These are phyloP conservation scores for Zygothrica quintamaculata DNA, from an alignment of 2,888 invertebrate species.

Conservation along the genomic window DNA sequence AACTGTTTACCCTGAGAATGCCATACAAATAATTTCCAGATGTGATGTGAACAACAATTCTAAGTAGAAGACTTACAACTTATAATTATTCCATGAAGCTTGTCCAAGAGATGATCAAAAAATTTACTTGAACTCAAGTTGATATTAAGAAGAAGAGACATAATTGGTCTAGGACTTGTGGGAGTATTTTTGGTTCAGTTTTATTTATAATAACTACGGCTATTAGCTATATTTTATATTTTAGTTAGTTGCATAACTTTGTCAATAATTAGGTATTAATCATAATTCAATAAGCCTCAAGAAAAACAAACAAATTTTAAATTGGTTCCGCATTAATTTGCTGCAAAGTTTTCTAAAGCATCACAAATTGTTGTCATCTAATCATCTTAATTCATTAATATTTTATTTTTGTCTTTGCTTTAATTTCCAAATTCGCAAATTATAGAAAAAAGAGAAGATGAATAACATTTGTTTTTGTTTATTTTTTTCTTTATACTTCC, in stretches of 20 bases:
- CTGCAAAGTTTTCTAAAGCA: slow-evolving; percentile 51
- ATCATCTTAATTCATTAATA: slow-evolving; percentile 36
- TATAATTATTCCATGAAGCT: not conserved
- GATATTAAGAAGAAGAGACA: too few relatives aligned
- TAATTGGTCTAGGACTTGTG: too few relatives aligned
- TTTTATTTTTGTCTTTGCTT: not conserved
- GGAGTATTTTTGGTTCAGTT: too few relatives aligned
- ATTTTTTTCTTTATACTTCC: slow-evolving; percentile 1
- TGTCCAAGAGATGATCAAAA: slow-evolving; percentile 5
- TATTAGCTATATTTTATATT: not conserved
- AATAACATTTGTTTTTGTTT: not conserved
- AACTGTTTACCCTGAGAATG: slow-evolving; percentile 59
- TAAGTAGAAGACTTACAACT: not conserved
- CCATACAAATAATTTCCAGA: slow-evolving; percentile 24
- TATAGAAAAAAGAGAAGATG: slow-evolving; percentile 3
- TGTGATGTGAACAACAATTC: slow-evolving; percentile 3
- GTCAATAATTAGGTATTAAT: slow-evolving; percentile 29
- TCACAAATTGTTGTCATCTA: slow-evolving; percentile 35
- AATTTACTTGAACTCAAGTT: slow-evolving; percentile 1
- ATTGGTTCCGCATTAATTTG: slow-evolving; percentile 54
- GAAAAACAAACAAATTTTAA: slow-evolving; percentile 27
- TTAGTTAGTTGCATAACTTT: slow-evolving; percentile 41
- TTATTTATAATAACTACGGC: not conserved
- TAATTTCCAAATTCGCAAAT: slow-evolving; percentile 25
- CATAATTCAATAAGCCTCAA: slow-evolving; percentile 52